Base-by-base conservation (phyloP, 2,888 invertebrate species). In the Punctoribates punctum region DNA sequence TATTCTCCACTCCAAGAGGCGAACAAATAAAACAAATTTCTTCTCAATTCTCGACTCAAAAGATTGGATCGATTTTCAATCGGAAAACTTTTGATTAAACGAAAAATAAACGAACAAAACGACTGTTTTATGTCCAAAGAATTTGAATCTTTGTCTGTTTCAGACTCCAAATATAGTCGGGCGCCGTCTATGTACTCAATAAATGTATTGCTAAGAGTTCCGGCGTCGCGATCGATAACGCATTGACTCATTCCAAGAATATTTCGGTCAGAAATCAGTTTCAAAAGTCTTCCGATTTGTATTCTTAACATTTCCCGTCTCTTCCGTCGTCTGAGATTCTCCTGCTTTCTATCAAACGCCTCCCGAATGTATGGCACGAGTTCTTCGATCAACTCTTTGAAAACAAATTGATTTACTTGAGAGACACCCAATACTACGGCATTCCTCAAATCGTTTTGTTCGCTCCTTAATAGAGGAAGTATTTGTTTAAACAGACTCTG, bases 301-400 rank as follows among this genome's bases (percentile, higher is more conserved):
- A 98, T 87, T 62, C 99, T 87, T 73, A 99, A 85, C 15, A 95
- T 92, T 84, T 99, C 99, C 75, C 96, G 89, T 54, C 97, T 88
- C 75, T 95, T 87, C 57, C 96, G 87, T 57, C 98, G 87, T 75
- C 97, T 88, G 88, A 97, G 92, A 83, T 97, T 99, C 83, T 98
- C 98, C 85, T 97, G 96, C 83, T 97, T 98, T 72, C 94, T 89
- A 83, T 99, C 98, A 25, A 96, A 92, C 0, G 97, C 96, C 84
- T 99, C 99, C 23, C 96, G 90, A 77, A 99, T 89, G 79, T 94
- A 90, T 0, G 92, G 89, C 9, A 93, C 89, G 75, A 99, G 84
- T 85, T 99, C 99, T 82, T 99, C 99, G 89, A 98, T 92, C 77
- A 99, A 86, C 85, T 97, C 96, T 83, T 96, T 96, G 83, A 98